Conservation (phyloP, 2,113 vertebrate species). For the Tinamus guttatus region DNA sequence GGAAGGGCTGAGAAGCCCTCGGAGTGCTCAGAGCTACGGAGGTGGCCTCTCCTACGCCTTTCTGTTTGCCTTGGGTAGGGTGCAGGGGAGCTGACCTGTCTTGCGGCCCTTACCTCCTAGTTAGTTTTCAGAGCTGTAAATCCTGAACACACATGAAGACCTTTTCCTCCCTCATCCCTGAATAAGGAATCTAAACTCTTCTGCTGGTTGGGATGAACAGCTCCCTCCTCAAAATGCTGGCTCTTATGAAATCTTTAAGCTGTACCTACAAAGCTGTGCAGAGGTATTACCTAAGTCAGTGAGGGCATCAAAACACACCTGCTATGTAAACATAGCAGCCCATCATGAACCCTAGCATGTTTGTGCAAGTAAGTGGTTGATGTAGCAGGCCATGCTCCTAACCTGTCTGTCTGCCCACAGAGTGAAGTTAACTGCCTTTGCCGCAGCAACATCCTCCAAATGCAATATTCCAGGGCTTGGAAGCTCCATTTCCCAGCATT, state of each 20-base stretch:
- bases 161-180: not conserved
- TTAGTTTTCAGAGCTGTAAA: not conserved
- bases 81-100: not conserved
- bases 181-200: not conserved
- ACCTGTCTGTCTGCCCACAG: accelerated
- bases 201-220: not conserved
- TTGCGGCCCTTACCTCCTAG: not conserved
- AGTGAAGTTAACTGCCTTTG: not conserved
- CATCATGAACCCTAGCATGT: accelerated
- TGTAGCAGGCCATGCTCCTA: accelerated
- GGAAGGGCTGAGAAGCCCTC: not conserved
- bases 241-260: not conserved
- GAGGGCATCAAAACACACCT: accelerated
- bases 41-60: not conserved
- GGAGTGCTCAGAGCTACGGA: not conserved
- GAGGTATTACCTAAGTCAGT: too few species aligned
- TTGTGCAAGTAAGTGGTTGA: not conserved
- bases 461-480: not conserved
- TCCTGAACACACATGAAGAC: not conserved
- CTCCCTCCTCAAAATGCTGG: not conserved
- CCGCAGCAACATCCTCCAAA: not conserved
- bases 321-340: not conserved
- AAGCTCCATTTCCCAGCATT: not conserved
- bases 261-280: not conserved
- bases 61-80: not conserved